phyloP scores from a whole-genome alignment of 2,888 invertebrate species.

The Biston betularia region DNA sequence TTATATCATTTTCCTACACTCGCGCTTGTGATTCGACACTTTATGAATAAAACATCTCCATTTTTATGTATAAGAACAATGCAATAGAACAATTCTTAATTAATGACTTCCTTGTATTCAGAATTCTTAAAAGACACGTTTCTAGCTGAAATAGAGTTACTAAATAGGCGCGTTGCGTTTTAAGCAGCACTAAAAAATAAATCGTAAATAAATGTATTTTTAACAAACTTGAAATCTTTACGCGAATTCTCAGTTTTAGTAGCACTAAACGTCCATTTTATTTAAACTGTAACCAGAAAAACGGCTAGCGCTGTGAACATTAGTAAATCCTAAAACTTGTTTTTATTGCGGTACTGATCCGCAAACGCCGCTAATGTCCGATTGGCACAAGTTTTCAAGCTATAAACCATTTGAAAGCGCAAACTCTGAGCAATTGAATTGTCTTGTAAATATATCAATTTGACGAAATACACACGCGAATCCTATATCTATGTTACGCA shows the following conservation, averaged over 20 bases:
- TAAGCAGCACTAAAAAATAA: slow-evolving; percentile 11
- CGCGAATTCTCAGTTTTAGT: slow-evolving; percentile 52
- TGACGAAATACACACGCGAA: background rate
- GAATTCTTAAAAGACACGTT: too few relatives aligned
- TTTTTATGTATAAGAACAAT: too few relatives aligned
- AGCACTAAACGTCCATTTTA: slow-evolving; percentile 53
- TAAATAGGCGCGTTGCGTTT: slow-evolving; percentile 1
- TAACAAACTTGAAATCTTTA: slow-evolving; percentile 36
- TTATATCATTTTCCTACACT: too few relatives aligned
- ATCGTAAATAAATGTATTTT: slow-evolving; percentile 31
- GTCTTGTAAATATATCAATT: slow-evolving; percentile 8
- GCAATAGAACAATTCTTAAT: background rate
- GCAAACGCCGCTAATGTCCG: slow-evolving; percentile 44
- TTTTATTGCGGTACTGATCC: slow-evolving; percentile 58
- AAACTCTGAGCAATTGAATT: slow-evolving; percentile 8
- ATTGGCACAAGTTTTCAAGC: slow-evolving; percentile 32
- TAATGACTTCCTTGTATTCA: too few relatives aligned
- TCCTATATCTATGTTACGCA: background rate
- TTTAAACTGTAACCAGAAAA: slow-evolving; percentile 51
- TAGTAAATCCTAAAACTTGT: slow-evolving; percentile 47
- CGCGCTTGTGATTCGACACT: too few relatives aligned
- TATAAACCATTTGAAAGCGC: slow-evolving; percentile 27
- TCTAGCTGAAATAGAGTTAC: background rate
- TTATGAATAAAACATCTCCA: too few relatives aligned
- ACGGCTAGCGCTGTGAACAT: slow-evolving; percentile 45